phyloP scores from a whole-genome alignment of 2,888 invertebrate genomes.

The Ganaspis brasiliensis region DNA sequence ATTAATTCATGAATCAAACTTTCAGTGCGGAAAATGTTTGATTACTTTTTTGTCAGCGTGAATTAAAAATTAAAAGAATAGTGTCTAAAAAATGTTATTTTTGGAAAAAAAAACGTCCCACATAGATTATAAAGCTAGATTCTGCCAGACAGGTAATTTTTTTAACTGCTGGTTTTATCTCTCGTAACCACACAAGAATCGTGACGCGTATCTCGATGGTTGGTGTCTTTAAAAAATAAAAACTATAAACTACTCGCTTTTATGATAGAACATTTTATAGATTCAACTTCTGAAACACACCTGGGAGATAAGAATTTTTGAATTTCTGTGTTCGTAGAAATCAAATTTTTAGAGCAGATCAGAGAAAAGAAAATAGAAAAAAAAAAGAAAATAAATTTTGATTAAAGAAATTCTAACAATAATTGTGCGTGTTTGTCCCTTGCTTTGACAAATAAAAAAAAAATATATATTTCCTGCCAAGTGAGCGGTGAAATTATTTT shows the following conservation, averaged over 20 bases:
- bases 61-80: too few species aligned
- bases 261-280: neutral
- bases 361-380: neutral
- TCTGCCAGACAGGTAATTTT: neutral
- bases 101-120: too few species aligned
- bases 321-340: neutral
- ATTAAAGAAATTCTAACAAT: constrained; percentile 16
- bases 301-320: neutral
- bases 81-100: too few species aligned
- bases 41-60: too few species aligned
- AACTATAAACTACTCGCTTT: neutral
- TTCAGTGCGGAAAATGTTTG: too few species aligned
- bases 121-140: neutral
- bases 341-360: neutral
- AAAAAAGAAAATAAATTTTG: too few species aligned
- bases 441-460: neutral
- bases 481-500: too few species aligned
- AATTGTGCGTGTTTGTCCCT: constrained; percentile 22
- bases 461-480: too few species aligned
- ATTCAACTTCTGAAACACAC: neutral
- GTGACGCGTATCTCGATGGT: constrained; percentile 1
- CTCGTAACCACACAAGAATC: constrained; percentile 15
- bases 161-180: neutral
- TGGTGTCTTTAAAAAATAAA: neutral
- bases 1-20: neutral